phyloP scores from a whole-genome alignment of 2,888 invertebrate genomes.

The Lithosia quadra region DNA sequence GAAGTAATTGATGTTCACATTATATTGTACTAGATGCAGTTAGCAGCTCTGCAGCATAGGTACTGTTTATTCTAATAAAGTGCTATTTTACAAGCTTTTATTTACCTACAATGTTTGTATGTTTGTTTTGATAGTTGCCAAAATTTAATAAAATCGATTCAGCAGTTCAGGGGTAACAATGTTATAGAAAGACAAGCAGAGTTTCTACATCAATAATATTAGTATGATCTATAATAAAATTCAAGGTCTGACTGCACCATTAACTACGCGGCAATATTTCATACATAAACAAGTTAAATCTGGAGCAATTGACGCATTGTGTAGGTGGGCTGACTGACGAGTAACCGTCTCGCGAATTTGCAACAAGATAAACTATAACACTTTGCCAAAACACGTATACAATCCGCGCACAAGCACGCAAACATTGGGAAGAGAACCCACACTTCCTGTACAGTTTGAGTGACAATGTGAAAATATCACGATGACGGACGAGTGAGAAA shows the following conservation, averaged over 20 bases:
- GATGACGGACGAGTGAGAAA: constrained; percentile 67
- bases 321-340: constrained; percentile 62
- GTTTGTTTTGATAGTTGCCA: background rate
- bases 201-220: background rate
- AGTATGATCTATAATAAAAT: constrained; percentile 43
- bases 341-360: constrained; percentile 62
- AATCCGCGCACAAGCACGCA: constrained; percentile 50
- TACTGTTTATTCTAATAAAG: background rate
- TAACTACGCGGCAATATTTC: constrained; percentile 69
- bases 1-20: constrained; percentile 38
- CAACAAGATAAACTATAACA: constrained; percentile 50
- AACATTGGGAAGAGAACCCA: constrained; percentile 52
- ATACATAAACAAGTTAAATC: constrained; percentile 72
- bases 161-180: background rate
- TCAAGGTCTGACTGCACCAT: constrained; percentile 34
- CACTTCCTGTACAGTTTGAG: constrained; percentile 67
- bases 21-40: background rate
- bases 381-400: constrained; percentile 62
- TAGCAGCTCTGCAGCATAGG: background rate
- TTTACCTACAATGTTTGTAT: background rate
- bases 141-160: background rate
- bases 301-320: constrained; percentile 68
- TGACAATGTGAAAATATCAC: constrained; percentile 63
- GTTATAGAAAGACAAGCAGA: background rate
- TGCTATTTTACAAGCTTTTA: background rate